Evolutionary conservation across 2,888 invertebrate genomes (phyloP).

Genomic region (Alviniconcha strummeri): DNA sequence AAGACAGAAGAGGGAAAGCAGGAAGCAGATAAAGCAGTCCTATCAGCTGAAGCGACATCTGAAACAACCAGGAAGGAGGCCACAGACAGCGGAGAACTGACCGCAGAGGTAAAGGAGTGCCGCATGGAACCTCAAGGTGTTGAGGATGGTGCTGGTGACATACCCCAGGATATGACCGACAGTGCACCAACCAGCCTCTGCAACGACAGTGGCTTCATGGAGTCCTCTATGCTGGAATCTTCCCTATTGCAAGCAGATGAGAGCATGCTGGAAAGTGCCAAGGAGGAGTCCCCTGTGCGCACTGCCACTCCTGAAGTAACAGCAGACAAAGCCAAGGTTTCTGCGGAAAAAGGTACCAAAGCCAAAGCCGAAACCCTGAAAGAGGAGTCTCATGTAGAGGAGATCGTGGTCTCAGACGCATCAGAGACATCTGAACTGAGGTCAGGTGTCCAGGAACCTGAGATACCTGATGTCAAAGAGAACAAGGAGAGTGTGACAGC

Average conservation of each 20-base stretch:
- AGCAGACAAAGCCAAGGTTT: constrained; percentile 5
- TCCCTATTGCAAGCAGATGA: constrained; percentile 20
- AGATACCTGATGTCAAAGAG: not conserved
- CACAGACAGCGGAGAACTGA: not conserved
- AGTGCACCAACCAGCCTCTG: constrained; percentile 31
- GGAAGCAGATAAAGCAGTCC: not conserved
- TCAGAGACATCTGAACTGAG: constrained; percentile 4
- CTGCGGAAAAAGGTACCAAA: not conserved
- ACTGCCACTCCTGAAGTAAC: not conserved
- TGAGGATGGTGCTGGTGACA: not conserved
- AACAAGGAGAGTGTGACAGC: not conserved
- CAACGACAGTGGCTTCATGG: constrained; percentile 39
- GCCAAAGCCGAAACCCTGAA: not conserved
- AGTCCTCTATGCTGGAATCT: constrained; percentile 33
- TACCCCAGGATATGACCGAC: constrained; percentile 18
- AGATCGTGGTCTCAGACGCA: not conserved
- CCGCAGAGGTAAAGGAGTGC: constrained; percentile 14
- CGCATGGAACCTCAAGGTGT: constrained; percentile 13
- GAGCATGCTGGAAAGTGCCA: not conserved
- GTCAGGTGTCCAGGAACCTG: not conserved
- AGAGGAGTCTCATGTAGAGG: not conserved
- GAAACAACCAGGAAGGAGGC: not conserved
- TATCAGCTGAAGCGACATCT: not conserved
- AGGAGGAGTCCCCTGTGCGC: not conserved
- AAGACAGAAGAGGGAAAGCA: not conserved